A percentile compares a stretch with the other conserved stretches of the same genome.
Conservation (phyloP, 2,888 invertebrate genomes). For the Trissolcus brochymenae region DNA sequence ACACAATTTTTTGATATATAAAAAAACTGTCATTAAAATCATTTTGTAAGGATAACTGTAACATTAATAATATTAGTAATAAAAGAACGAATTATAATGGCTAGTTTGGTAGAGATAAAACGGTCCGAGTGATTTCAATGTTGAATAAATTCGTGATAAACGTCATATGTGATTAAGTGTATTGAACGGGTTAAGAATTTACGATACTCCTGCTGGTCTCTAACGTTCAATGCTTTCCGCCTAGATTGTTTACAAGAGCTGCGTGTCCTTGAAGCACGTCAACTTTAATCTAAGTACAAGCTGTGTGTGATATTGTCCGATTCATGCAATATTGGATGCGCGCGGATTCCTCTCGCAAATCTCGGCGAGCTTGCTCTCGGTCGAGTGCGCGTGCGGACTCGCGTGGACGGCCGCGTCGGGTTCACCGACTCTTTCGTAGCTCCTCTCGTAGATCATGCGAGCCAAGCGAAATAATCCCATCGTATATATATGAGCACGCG, state of each 20-base stretch:
- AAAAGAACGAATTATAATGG: background rate
- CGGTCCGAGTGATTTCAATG: slow-evolving; percentile 18
- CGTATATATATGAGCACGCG: slow-evolving; percentile 31
- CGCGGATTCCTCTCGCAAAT: slow-evolving; percentile 22
- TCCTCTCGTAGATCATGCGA: slow-evolving; percentile 52
- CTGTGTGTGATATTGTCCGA: slow-evolving; percentile 46
- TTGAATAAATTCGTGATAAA: slow-evolving; percentile 24
- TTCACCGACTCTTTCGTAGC: slow-evolving; percentile 58
- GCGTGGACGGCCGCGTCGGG: slow-evolving; percentile 51
- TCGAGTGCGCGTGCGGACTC: slow-evolving; percentile 54
- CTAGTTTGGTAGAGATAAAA: background rate
- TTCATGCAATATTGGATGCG: slow-evolving; percentile 7
- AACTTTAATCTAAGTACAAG: slow-evolving; percentile 38
- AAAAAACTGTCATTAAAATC: no score
- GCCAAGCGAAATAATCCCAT: slow-evolving; percentile 41
- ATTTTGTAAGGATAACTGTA: background rate
- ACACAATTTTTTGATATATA: no score
- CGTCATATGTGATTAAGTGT: slow-evolving; percentile 8
- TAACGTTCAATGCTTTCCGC: slow-evolving; percentile 17
- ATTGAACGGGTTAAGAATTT: background rate
- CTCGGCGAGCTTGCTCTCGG: slow-evolving; percentile 30
- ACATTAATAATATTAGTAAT: background rate
- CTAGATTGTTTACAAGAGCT: slow-evolving; percentile 35
- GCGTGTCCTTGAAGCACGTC: slow-evolving; percentile 46
- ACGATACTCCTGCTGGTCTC: background rate